Conservation (phyloP, 2,797 vertebrate genomes). For the Parambassis ranga region DNA sequence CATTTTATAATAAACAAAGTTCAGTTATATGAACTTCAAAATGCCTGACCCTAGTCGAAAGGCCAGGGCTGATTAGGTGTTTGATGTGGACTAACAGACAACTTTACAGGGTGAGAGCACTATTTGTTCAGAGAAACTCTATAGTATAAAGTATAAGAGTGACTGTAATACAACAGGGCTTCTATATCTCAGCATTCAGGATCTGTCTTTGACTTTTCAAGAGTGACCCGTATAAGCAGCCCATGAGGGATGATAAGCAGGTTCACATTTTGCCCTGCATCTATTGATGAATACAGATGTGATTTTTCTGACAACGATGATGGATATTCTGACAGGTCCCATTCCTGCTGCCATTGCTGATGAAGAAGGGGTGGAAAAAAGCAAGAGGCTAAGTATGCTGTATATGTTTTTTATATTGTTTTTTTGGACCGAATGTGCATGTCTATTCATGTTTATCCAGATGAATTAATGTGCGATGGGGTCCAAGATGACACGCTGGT, state of each 20-base stretch:
- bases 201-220: constrained; percentile 68
- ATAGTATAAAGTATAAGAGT: not conserved
- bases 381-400: not conserved
- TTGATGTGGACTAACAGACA: constrained; percentile 12
- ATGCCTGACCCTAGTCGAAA: constrained; percentile 17
- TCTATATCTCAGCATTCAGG: constrained; percentile 46
- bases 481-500: constrained; percentile 42
- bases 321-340: constrained; percentile 65
- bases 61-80: constrained; percentile 4
- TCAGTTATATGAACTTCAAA: constrained; percentile 28
- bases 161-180: not conserved
- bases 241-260: constrained; percentile 70
- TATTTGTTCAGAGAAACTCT: not conserved
- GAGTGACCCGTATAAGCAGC: constrained; percentile 63
- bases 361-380: constrained; percentile 7
- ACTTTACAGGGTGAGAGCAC: not conserved
- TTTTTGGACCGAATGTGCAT: not conserved
- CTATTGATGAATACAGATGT: constrained; percentile 72
- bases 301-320: constrained; percentile 69
- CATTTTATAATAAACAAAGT: constrained; percentile 40
- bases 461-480: constrained; percentile 28
- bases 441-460: constrained; percentile 26
- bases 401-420: not conserved
- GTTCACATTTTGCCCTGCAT: constrained; percentile 59
- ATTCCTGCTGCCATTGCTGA: constrained; percentile 33